Conservation (phyloP, 2,888 invertebrate species). For the Phasia obesa region DNA sequence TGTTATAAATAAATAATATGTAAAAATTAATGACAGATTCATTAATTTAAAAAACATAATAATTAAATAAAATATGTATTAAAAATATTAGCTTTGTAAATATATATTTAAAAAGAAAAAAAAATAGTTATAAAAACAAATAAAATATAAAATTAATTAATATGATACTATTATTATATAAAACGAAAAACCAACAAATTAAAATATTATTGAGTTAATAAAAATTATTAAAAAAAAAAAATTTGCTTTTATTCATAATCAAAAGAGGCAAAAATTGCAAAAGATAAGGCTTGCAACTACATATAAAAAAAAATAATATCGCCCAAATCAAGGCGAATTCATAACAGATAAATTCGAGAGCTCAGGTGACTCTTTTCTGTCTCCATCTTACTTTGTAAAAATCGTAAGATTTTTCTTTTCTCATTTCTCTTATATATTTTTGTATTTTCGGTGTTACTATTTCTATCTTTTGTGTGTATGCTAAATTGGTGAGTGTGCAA, state of each 20-base stretch:
- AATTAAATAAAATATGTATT: conserved; percentile 50
- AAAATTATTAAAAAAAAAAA: conserved; percentile 55
- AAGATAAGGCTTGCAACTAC: too few relatives aligned
- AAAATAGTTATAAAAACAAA: background rate
- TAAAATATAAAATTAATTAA: conserved; percentile 50
- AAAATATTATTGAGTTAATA: conserved; percentile 68
- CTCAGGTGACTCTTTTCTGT: too few relatives aligned
- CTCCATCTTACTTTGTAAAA: too few relatives aligned
- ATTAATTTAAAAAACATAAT: conserved; percentile 35
- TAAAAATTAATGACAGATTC: conserved; percentile 52
- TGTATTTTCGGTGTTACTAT: too few relatives aligned
- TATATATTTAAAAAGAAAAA: conserved; percentile 1
- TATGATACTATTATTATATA: conserved; percentile 49
- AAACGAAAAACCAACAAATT: conserved; percentile 42
- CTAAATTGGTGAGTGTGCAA: too few relatives aligned
- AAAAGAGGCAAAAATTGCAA: too few relatives aligned
- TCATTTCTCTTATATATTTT: too few relatives aligned
- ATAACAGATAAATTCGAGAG: too few relatives aligned
- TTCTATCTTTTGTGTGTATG: too few relatives aligned
- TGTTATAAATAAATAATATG: conserved; percentile 59
- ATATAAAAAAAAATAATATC: too few relatives aligned
- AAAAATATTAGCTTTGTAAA: conserved; percentile 65
- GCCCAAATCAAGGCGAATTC: too few relatives aligned
- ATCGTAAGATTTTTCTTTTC: too few relatives aligned
- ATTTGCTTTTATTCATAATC: background rate